A percentile compares a stretch with the other conserved stretches of the same genome.
Conservation (phyloP, 1,140 invertebrate genomes). For the Bombus waltoni region DNA sequence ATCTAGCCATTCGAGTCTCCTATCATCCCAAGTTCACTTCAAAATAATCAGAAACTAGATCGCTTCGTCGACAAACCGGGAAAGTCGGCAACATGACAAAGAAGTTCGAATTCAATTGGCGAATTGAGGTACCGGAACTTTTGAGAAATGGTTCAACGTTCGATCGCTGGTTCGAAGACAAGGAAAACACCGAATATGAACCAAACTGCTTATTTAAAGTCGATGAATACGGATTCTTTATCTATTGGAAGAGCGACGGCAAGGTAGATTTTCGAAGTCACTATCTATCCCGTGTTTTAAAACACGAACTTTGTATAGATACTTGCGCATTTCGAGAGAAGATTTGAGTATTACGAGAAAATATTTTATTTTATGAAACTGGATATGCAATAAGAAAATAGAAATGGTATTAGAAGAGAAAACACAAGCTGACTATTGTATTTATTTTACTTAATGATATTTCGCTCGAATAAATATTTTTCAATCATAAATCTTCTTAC, state of each 20-base stretch:
- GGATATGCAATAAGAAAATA: not conserved
- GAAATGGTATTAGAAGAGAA: not conserved
- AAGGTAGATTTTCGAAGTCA: slow-evolving; percentile 85
- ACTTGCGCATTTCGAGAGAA: not conserved
- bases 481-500: slow-evolving; percentile 70
- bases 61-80: not conserved
- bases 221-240: slow-evolving; percentile 99
- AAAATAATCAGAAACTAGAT: not conserved
- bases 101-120: slow-evolving; percentile 99
- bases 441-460: not conserved
- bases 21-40: slow-evolving; percentile 18
- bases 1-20: slow-evolving; percentile 38
- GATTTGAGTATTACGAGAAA: not conserved
- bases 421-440: not conserved
- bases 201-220: slow-evolving; percentile 95
- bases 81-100: slow-evolving; percentile 91
- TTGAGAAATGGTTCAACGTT: slow-evolving; percentile 92
- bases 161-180: slow-evolving; percentile 98
- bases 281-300: no score
- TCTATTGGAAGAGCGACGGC: slow-evolving; percentile 99
- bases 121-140: slow-evolving; percentile 93
- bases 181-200: slow-evolving; percentile 94
- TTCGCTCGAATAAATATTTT: no score
- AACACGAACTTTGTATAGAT: not conserved
- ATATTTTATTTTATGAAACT: not conserved